Base-by-base conservation (phyloP, 2,113 vertebrate genomes). In the Clarias macrocephalus region DNA sequence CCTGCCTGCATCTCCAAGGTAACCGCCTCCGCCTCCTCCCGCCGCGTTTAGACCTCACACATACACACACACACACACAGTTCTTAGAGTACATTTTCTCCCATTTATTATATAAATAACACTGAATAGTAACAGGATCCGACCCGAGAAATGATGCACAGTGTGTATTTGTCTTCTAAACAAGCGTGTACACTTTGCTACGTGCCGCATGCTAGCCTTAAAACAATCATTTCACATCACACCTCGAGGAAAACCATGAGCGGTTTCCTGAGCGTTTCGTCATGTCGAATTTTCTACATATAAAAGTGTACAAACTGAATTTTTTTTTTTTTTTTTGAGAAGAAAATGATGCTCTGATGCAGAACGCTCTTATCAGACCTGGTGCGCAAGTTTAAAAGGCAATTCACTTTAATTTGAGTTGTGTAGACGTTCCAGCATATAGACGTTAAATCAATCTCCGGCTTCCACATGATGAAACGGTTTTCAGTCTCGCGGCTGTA, bases 1-100 rank as follows among this genome's bases (percentile, higher is more conserved):
- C 98, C 98, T 19, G 95, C 97, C 90, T 99, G 98, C 95, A 99
- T 99, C 92, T 97, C 98, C 85, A 99, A 99, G 97, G 98, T 99
- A 95, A 94, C 81, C 12, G 13, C 30, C 7, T 62, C 72, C 56
- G 54, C 11, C 37, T 68, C 54, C 19, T 68, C 54, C 19, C 15
- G 16, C 63, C 77, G 62, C 63, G 11, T 52, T 48, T 12, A 25
- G 73, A 76, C 10, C 42, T 25, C 42, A 5, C 54, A 30, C n/a
- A 30, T 48, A n/a, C 42, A 54, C 42, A 54, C 42, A 54, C 73
- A 48, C 23, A 52, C 72, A 48, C 73, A 52, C 42, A n/a, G 28
- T 52, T 73, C 11, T 48, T 37, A 60, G 33, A 42, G 83, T 23
- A 16, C n/a, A 54, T n/a, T 76, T 75, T 54, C 48, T 18, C 23